Percentiles rank a stretch among this genome's conserved stretches.
Evolutionary conservation across 2,113 vertebrate species (phyloP).

Genomic region (Lepus timidus): DNA sequence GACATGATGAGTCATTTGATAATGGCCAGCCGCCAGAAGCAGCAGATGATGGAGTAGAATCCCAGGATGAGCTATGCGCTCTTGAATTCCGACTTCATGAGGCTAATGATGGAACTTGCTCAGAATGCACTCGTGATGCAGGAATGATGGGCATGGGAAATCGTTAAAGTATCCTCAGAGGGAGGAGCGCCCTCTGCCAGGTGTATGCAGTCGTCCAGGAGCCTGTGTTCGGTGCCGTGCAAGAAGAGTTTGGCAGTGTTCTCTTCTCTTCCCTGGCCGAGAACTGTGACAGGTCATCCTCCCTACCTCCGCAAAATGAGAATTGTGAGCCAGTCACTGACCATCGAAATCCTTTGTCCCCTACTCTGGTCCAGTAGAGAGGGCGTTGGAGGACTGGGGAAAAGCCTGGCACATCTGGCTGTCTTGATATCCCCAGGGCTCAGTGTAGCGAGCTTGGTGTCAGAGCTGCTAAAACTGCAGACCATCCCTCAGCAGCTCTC

Average conservation of each 20-base stretch:
- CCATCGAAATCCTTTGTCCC: conserved; percentile 94
- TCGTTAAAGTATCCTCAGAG: conserved; percentile 95
- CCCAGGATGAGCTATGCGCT: conserved; percentile 97
- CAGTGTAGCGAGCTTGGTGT: conserved; percentile 91
- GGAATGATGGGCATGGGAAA: conserved; percentile 98
- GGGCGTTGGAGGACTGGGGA: conserved; percentile 84
- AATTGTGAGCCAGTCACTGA: conserved; percentile 96
- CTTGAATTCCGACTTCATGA: conserved; percentile 96
- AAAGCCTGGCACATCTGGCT: conserved; percentile 90
- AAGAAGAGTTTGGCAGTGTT: conserved; percentile 96
- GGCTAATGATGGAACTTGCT: conserved; percentile 97
- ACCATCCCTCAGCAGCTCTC: conserved; percentile 96
- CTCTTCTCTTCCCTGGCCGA: conserved; percentile 95
- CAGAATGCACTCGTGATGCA: conserved; percentile 97
- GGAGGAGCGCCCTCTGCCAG: conserved; percentile 94
- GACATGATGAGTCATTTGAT: conserved; percentile 97
- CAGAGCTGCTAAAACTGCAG: conserved; percentile 97
- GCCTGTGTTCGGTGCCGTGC: conserved; percentile 95
- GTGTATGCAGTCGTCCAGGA: conserved; percentile 98
- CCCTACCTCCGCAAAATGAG: conserved; percentile 95
- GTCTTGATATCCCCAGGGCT: conserved; percentile 95
- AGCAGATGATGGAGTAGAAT: conserved; percentile 97
- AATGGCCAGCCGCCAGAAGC: conserved; percentile 96
- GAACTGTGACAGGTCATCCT: conserved; percentile 90
- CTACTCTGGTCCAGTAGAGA: conserved; percentile 87